phyloP scores from a whole-genome alignment of 2,888 invertebrate genomes.

The Lasioglossum marginatum region DNA sequence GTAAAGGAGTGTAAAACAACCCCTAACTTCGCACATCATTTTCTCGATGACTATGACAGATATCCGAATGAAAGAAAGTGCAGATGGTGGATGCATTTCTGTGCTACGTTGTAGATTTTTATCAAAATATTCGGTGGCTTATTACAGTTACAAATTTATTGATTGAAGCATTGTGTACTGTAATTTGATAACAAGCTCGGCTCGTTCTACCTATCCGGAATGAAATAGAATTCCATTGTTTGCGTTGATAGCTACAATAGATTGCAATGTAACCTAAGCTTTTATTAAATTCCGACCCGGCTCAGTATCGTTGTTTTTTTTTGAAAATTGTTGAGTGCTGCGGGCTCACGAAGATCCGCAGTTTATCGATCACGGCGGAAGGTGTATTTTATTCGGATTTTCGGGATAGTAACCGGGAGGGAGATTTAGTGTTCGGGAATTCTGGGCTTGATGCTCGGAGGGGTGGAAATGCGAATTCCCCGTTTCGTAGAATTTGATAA shows the following conservation, averaged over 20 bases:
- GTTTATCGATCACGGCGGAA: background rate
- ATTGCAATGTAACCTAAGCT: background rate
- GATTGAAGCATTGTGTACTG: background rate
- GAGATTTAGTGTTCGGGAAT: background rate
- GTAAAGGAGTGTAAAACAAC: background rate
- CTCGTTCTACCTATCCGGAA: background rate
- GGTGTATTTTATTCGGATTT: constrained; percentile 5
- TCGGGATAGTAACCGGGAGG: background rate
- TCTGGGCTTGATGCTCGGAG: background rate
- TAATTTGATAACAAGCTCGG: background rate
- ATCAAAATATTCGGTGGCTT: background rate
- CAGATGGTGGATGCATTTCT: background rate
- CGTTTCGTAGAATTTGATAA: background rate
- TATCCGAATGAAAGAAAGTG: background rate
- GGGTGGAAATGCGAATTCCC: background rate
- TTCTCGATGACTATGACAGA: background rate
- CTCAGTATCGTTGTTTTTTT: background rate
- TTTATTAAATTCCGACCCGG: background rate
- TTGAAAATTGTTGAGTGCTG: background rate
- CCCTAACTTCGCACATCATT: background rate
- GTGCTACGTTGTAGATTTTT: background rate
- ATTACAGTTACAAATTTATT: background rate
- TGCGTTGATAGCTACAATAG: background rate
- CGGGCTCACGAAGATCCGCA: background rate
- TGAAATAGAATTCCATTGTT: background rate